These are phyloP conservation scores for Meloidogyne floridensis DNA, from an alignment of 1,140 invertebrate genomes.

Conservation along the genomic window DNA sequence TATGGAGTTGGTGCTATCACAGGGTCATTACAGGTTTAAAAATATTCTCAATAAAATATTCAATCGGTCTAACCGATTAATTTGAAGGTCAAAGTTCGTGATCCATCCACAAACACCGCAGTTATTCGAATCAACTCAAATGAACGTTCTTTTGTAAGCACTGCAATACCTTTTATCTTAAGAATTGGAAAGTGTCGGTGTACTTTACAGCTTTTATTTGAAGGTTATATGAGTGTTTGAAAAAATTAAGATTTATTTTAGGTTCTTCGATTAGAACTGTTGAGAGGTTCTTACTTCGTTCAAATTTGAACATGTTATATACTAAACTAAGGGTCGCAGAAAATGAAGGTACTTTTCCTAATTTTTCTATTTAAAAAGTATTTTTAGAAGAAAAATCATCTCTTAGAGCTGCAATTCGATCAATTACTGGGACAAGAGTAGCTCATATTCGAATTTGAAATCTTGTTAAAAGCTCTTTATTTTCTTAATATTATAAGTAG, in stretches of 20 bases:
- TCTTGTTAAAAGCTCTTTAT: slow-evolving; percentile 9
- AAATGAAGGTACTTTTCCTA: slow-evolving; percentile 17
- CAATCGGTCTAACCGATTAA: background rate
- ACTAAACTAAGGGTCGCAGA: background rate
- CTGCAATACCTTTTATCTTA: slow-evolving; percentile 34
- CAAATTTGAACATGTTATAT: slow-evolving; percentile 33
- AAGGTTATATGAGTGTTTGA: slow-evolving; percentile 16
- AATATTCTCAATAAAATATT: background rate
- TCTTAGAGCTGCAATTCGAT: slow-evolving; percentile 30
- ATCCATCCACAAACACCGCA: slow-evolving; percentile 27
- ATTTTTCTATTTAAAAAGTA: slow-evolving; percentile 12
- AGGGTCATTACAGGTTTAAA: slow-evolving; percentile 29
- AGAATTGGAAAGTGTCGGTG: background rate
- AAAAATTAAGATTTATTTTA: slow-evolving; percentile 6
- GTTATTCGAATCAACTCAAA: slow-evolving; percentile 28
- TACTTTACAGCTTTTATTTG: slow-evolving; percentile 4
- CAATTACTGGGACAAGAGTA: slow-evolving; percentile 34
- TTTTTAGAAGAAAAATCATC: slow-evolving; percentile 24
- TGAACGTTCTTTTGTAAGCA: slow-evolving; percentile 29
- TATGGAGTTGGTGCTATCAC: slow-evolving; percentile 37
- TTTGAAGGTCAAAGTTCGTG: slow-evolving; percentile 38
- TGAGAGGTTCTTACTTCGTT: slow-evolving; percentile 22
- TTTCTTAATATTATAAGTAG: background rate
- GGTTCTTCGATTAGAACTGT: slow-evolving; percentile 40
- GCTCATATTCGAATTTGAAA: slow-evolving; percentile 39